Conservation (phyloP, 2,113 vertebrate genomes). For the Rhadina sibilatrix region DNA sequence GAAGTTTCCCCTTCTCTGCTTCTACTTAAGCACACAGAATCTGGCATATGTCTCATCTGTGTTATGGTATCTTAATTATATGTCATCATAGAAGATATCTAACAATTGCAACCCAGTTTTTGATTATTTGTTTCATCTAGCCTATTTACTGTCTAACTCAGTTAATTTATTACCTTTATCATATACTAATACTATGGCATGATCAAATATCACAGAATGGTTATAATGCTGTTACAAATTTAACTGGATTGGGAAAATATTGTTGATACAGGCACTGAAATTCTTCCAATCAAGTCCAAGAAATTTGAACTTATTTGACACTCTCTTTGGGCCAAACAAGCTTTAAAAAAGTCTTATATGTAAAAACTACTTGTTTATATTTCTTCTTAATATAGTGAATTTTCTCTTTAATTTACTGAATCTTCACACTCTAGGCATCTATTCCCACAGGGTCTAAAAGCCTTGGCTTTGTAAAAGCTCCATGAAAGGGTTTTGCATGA, state of each 20-base stretch:
- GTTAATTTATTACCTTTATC: neutral
- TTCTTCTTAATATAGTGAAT: neutral
- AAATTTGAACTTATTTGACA: neutral
- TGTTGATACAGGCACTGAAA: neutral
- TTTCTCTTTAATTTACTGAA: neutral
- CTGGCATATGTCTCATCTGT: neutral
- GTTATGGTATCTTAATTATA: neutral
- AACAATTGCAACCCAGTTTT: neutral
- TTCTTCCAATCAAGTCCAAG: neutral
- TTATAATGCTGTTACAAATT: neutral
- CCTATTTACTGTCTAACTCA: neutral
- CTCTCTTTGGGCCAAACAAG: neutral
- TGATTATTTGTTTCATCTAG: neutral
- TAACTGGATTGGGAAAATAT: neutral
- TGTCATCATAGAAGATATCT: neutral
- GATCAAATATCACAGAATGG: neutral
- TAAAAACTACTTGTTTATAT: neutral
- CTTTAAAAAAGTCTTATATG: neutral
- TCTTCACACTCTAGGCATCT: neutral
- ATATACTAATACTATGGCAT: neutral
- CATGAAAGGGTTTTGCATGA: neutral
- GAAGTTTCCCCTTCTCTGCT: neutral
- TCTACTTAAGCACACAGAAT: neutral
- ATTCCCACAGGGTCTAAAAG: neutral
- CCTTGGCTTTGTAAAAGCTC: neutral